phyloP scores from a whole-genome alignment of 2,797 vertebrate genomes.

The Falco biarmicus region DNA sequence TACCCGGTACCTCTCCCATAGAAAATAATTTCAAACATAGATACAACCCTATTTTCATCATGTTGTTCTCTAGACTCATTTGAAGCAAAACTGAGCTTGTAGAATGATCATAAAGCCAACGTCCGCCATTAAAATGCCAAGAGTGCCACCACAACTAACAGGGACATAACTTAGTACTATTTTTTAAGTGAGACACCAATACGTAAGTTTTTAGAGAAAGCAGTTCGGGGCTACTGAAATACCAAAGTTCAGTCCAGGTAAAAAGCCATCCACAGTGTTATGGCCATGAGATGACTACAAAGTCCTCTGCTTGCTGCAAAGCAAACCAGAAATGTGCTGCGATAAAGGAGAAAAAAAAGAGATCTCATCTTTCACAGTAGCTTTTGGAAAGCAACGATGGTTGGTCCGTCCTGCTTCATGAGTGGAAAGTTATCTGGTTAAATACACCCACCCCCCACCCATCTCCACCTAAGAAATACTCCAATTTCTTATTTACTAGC shows the following conservation, averaged over 20 bases:
- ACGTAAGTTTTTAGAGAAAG: neutral
- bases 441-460: neutral
- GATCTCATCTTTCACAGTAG: neutral
- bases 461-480: neutral
- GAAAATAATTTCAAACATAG: neutral
- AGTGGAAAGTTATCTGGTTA: neutral
- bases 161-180: neutral
- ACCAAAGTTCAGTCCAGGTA: neutral
- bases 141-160: neutral
- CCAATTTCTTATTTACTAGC: slow-evolving; percentile 6
- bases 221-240: neutral
- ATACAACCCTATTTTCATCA: neutral
- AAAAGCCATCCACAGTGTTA: neutral
- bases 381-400: neutral
- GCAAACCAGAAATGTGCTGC: neutral
- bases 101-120: neutral
- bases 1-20: neutral
- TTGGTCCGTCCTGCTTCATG: neutral
- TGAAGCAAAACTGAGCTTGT: neutral
- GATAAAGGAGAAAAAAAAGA: neutral
- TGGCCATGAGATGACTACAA: neutral
- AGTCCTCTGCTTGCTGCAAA: neutral
- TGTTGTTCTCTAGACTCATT: neutral
- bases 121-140: neutral
- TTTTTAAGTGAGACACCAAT: neutral